A percentile compares a stretch with the other conserved stretches of the same genome.
phyloP scores from a whole-genome alignment of 2,797 vertebrate species.

The Sebastes variabilis region DNA sequence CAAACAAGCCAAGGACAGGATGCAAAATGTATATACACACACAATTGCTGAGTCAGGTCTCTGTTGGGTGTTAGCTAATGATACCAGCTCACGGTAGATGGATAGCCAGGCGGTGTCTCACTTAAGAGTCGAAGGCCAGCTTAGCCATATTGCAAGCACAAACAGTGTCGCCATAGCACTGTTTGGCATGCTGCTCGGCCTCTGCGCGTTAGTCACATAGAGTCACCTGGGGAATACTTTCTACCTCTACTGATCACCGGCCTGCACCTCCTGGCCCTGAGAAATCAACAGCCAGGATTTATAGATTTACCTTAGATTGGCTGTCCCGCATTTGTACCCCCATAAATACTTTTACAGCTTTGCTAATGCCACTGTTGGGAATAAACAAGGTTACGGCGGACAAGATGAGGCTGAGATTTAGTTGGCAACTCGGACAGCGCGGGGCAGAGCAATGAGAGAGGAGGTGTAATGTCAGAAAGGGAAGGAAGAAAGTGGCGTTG shows the following conservation, averaged over 20 bases:
- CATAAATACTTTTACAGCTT: constrained; percentile 86
- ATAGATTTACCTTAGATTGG: constrained; percentile 86
- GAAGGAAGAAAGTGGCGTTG: constrained; percentile 20
- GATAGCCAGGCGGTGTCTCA: constrained; percentile 62
- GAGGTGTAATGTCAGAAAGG: constrained; percentile 44
- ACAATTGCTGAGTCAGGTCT: constrained; percentile 72
- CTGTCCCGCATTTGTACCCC: constrained; percentile 78
- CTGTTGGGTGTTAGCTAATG: constrained; percentile 74
- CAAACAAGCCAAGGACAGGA: constrained; percentile 49
- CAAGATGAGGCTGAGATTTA: constrained; percentile 82
- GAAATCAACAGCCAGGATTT: constrained; percentile 82
- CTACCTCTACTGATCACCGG: constrained; percentile 79
- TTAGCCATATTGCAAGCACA: constrained; percentile 69
- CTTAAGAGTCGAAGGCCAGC: constrained; percentile 76
- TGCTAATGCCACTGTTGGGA: constrained; percentile 84
- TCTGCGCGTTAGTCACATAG: constrained; percentile 73
- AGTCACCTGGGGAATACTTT: constrained; percentile 77
- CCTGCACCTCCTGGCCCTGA: constrained; percentile 80
- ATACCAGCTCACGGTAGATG: constrained; percentile 68
- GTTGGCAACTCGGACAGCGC: constrained; percentile 67
- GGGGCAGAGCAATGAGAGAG: constrained; percentile 55
- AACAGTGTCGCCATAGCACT: constrained; percentile 54
- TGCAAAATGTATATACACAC: constrained; percentile 22
- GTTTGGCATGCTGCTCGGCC: constrained; percentile 80
- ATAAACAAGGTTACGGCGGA: constrained; percentile 85